Base-by-base conservation (phyloP, 2,797 vertebrate genomes). In the Alfaro cultratus region DNA sequence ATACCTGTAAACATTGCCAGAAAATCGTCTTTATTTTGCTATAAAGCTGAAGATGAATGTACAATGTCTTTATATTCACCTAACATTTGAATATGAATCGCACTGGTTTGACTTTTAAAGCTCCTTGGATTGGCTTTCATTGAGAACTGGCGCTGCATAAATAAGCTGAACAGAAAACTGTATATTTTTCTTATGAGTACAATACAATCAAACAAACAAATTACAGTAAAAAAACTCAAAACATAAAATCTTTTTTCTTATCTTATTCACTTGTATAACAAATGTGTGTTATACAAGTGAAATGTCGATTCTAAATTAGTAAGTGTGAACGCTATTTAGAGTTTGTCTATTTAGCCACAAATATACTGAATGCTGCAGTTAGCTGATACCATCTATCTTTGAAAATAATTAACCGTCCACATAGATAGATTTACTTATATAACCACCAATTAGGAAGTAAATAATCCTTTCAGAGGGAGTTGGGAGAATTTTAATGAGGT, bases 391-490 rank as follows among this genome's bases (percentile, higher is more conserved):
- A 89, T 90, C 84, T 51, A 89, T 89, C 88, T 87, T 80, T 80
- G 83, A 87, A 80, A 88, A 90, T 93, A 95, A 94, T 95, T 91
- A 94, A 85, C 86, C 82, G 82, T 83, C 83, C 75, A 75, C 51
- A 91, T 92, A 93, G 87, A 95, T 89, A 85, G 90, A 94, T 91
- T 85, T 88, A 90, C 83, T 93, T 92, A 91, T 88, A 80, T 85
- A 94, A 93, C 84, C 88, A 88, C 87, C 88, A 94, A 95, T 95
- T 95, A 91, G 87, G 77, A 83, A 86, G 84, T 91, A 93, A 92
- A 88, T 86, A 91, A 88, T 86, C 78, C 82, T 88, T 87, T 91
- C 83, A 75, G 76, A 45, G 82, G 39, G 86, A 89, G 85, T 21
- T 73, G 75, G 68, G 80, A 77, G 86, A 71, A 81, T 87, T 91